Percentiles rank a stretch among this genome's conserved stretches.
These are phyloP conservation scores for Actinostola sp. DNA, from an alignment of 92 coral and sea anemone genomes.

Conservation along the genomic window DNA sequence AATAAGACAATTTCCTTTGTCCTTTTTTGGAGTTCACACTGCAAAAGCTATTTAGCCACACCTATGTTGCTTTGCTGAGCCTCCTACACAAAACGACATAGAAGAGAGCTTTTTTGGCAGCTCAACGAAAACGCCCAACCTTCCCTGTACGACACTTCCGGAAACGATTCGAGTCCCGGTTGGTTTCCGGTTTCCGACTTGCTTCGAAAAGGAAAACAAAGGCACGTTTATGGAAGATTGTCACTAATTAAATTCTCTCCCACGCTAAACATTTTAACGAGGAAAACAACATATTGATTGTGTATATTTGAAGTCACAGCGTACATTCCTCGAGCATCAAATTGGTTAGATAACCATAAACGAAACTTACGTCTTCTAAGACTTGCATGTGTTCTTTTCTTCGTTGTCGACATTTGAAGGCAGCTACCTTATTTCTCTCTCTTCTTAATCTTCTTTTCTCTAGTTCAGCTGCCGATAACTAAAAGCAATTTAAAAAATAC, in stretches of 20 bases:
- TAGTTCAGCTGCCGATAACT: slow-evolving; percentile 90
- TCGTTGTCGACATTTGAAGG: slow-evolving; percentile 93
- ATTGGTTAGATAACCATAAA: too few species aligned
- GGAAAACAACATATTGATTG: background rate
- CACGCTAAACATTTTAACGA: background rate
- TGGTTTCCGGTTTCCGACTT: background rate
- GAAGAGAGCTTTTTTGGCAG: too few species aligned
- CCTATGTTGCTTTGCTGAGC: background rate
- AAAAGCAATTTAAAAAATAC: background rate
- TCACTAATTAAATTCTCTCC: background rate
- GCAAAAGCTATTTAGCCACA: background rate
- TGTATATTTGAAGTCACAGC: too few species aligned
- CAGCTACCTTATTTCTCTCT: slow-evolving; percentile 95
- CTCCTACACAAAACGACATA: slow-evolving; percentile 7
- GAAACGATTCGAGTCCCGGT: too few species aligned
- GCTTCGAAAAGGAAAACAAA: background rate
- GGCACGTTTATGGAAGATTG: background rate
- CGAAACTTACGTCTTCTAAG: slow-evolving; percentile 73
- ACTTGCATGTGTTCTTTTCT: slow-evolving; percentile 90
- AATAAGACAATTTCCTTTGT: background rate
- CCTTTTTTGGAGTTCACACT: background rate
- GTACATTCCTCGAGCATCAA: too few species aligned
- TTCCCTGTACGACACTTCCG: too few species aligned
- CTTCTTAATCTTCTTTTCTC: slow-evolving; percentile 87
- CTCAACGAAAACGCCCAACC: too few species aligned